A percentile compares a stretch with the other conserved stretches of the same genome.
Conservation (phyloP, 2,797 vertebrate species). For the Pempheris klunzingeri region DNA sequence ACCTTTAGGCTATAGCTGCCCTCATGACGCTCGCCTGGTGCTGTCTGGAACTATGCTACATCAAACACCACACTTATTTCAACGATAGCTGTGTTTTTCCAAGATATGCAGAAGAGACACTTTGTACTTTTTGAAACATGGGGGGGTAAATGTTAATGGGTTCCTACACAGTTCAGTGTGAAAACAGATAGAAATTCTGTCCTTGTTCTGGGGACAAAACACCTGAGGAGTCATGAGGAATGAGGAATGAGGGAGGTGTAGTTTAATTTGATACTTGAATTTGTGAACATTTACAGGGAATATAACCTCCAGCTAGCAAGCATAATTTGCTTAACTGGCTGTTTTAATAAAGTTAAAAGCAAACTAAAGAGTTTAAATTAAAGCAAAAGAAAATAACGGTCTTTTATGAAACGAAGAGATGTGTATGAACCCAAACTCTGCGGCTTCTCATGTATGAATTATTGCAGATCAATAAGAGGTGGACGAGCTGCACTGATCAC, state of each 20-base stretch:
- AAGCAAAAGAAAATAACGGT: background rate
- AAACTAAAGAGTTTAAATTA: constrained; percentile 30
- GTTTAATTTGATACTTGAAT: constrained; percentile 46
- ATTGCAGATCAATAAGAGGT: background rate
- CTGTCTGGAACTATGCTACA: constrained; percentile 76
- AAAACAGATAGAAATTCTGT: background rate
- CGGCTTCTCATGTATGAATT: constrained; percentile 2
- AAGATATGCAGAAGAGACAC: constrained; percentile 52
- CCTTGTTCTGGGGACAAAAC: background rate
- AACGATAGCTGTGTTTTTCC: constrained; percentile 15
- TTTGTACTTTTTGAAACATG: constrained; percentile 44
- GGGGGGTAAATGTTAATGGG: background rate
- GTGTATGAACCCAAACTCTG: constrained; percentile 27
- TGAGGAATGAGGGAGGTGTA: constrained; percentile 27
- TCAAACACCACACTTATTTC: constrained; percentile 36
- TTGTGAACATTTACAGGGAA: constrained; percentile 28
- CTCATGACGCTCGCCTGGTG: constrained; percentile 74
- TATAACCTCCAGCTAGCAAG: background rate
- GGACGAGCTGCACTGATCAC: constrained; percentile 51
- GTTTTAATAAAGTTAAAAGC: constrained; percentile 16
- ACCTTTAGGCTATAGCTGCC: constrained; percentile 66
- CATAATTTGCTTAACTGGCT: background rate
- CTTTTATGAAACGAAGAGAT: background rate
- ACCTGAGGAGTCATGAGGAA: constrained; percentile 23
- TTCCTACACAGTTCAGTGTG: constrained; percentile 23